Conservation (phyloP, 1,140 invertebrate species). For the Chironomus tepperi region DNA sequence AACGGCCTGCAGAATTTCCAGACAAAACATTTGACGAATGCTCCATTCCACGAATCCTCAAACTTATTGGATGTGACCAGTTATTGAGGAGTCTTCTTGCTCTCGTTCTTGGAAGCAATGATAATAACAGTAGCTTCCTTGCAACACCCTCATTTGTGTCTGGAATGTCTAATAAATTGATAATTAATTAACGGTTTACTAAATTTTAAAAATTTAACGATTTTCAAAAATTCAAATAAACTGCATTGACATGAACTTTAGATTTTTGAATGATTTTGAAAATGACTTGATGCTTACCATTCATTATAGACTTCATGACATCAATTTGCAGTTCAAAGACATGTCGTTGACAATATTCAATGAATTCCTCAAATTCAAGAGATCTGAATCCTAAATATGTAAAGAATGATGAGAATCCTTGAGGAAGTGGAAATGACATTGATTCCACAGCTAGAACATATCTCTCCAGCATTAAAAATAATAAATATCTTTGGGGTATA, state of each 20-base stretch:
- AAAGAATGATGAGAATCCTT: conserved; percentile 79
- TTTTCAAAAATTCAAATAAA: conserved; percentile 15
- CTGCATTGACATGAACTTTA: background rate
- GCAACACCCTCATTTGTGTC: conserved; percentile 54
- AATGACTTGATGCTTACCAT: conserved; percentile 45
- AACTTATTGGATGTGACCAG: conserved; percentile 66
- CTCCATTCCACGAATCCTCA: conserved; percentile 66
- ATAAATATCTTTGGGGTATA: conserved; percentile 47
- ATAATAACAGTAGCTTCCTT: conserved; percentile 62
- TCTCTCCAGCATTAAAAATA: conserved; percentile 65
- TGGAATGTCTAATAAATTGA: conserved; percentile 50
- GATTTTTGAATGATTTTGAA: background rate
- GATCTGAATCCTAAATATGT: conserved; percentile 72
- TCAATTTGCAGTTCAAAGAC: conserved; percentile 79
- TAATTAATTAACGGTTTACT: background rate
- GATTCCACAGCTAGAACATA: conserved; percentile 67
- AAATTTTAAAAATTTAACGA: background rate
- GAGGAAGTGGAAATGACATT: conserved; percentile 72
- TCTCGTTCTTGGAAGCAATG: conserved; percentile 61
- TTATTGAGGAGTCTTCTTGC: conserved; percentile 65
- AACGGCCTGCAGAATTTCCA: conserved; percentile 43
- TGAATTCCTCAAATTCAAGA: conserved; percentile 61
- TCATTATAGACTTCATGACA: conserved; percentile 73
- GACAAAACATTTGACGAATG: conserved; percentile 68
- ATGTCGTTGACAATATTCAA: conserved; percentile 69